A percentile compares a stretch with the other conserved stretches of the same genome.
Evolutionary conservation across 2,888 invertebrate genomes (phyloP).

Genomic region (Diloba caeruleocephala): DNA sequence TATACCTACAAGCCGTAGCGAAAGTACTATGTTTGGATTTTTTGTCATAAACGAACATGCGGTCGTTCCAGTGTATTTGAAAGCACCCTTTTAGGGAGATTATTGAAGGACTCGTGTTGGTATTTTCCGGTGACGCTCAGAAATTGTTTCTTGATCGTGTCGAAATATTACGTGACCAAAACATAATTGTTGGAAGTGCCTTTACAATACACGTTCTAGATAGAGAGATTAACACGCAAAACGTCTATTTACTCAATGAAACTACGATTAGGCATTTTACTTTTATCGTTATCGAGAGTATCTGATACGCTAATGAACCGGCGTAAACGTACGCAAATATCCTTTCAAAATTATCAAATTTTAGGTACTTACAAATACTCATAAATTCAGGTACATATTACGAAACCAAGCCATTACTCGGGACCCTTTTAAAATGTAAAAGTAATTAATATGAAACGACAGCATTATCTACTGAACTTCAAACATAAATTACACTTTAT

Average conservation of each 20-base stretch:
- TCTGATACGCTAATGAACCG: constrained; percentile 11
- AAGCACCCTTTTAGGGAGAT: constrained; percentile 60
- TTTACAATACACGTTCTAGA: constrained; percentile 63
- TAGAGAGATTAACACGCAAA: constrained; percentile 75
- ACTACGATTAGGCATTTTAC: constrained; percentile 55
- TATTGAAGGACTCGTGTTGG: constrained; percentile 35
- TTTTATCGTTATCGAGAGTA: constrained; percentile 46
- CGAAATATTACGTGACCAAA: constrained; percentile 71
- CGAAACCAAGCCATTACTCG: constrained; percentile 23
- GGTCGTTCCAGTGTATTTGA: constrained; percentile 31
- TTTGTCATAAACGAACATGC: constrained; percentile 48
- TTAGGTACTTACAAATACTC: constrained; percentile 30
- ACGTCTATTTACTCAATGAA: constrained; percentile 74
- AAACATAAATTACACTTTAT: constrained; percentile 50
- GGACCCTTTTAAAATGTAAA: constrained; percentile 43
- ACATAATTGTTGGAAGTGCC: constrained; percentile 59
- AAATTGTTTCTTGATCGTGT: constrained; percentile 64
- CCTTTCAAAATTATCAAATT: constrained; percentile 19
- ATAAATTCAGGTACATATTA: constrained; percentile 30
- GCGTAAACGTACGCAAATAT: neutral
- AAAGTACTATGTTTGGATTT: constrained; percentile 45
- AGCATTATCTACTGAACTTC: constrained; percentile 44
- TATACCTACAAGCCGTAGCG: constrained; percentile 35
- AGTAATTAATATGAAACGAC: constrained; percentile 49
- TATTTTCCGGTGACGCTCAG: constrained; percentile 38